Conservation (phyloP, 2,888 invertebrate genomes). For the Fragum whitleyi region DNA sequence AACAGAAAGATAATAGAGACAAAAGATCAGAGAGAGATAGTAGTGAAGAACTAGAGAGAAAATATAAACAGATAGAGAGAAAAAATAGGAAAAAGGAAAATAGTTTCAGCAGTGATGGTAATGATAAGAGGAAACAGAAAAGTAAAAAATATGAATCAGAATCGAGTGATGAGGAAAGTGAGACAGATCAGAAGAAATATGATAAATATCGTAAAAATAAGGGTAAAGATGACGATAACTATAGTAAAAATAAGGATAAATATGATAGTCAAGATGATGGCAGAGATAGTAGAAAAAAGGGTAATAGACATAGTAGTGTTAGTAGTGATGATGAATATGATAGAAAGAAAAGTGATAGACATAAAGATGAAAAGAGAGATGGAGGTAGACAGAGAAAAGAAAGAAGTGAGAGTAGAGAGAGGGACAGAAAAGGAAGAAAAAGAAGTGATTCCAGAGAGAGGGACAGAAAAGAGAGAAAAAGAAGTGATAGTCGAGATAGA, state of each 20-base stretch:
- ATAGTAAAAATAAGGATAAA: background rate
- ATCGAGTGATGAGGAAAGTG: conserved; percentile 15
- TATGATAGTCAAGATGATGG: conserved; percentile 12
- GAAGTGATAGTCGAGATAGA: background rate
- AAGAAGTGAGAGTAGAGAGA: background rate
- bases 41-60: conserved; percentile 56
- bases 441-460: background rate
- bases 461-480: conserved; percentile 8
- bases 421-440: conserved; percentile 21
- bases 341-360: conserved; percentile 17
- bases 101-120: conserved; percentile 20
- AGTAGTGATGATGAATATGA: conserved; percentile 23
- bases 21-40: conserved; percentile 23
- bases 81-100: conserved; percentile 35
- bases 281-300: background rate
- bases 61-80: conserved; percentile 46
- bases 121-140: conserved; percentile 19
- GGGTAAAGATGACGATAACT: background rate
- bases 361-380: background rate
- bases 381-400: background rate
- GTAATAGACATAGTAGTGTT: conserved; percentile 4
- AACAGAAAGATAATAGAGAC: conserved; percentile 5
- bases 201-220: conserved; percentile 10
- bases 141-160: conserved; percentile 3
- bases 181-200: conserved; percentile 5